Evolutionary conservation across 1,140 invertebrate genomes (phyloP).

Genomic region (Myzus persicae): DNA sequence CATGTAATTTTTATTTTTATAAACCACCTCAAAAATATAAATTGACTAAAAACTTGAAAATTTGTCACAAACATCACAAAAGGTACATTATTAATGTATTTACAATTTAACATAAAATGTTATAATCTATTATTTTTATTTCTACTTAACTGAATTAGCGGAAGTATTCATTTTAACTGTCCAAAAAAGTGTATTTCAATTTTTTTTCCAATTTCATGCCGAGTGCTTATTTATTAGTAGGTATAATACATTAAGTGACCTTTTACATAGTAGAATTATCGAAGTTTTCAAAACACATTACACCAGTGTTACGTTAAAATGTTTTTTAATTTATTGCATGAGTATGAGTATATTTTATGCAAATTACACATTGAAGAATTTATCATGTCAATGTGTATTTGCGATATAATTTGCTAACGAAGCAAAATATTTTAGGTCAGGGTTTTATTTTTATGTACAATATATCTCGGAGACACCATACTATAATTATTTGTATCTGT

Average conservation of each 20-base stretch:
- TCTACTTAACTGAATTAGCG: not conserved
- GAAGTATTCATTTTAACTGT: not conserved
- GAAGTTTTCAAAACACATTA: not conserved
- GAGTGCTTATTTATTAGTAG: not conserved
- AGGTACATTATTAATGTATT: not conserved
- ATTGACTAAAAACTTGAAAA: not conserved
- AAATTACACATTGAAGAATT: not conserved
- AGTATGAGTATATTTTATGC: not conserved
- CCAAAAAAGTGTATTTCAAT: not conserved
- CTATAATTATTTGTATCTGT: not conserved
- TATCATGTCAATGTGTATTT: not conserved
- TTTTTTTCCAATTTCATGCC: not conserved
- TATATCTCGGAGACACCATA: not conserved
- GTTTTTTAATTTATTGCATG: not conserved
- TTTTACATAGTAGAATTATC: not conserved
- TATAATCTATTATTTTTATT: not conserved
- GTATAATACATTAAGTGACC: not conserved
- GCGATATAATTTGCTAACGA: not conserved
- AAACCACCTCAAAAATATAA: not conserved
- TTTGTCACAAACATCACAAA: not conserved
- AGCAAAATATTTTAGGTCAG: constrained; percentile 15
- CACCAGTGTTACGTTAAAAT: not conserved
- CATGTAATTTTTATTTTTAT: not conserved
- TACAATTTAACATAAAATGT: not conserved
- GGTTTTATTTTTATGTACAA: not conserved